These are phyloP conservation scores for Cervus canadensis DNA, from an alignment of 2,113 vertebrate genomes.

Conservation along the genomic window DNA sequence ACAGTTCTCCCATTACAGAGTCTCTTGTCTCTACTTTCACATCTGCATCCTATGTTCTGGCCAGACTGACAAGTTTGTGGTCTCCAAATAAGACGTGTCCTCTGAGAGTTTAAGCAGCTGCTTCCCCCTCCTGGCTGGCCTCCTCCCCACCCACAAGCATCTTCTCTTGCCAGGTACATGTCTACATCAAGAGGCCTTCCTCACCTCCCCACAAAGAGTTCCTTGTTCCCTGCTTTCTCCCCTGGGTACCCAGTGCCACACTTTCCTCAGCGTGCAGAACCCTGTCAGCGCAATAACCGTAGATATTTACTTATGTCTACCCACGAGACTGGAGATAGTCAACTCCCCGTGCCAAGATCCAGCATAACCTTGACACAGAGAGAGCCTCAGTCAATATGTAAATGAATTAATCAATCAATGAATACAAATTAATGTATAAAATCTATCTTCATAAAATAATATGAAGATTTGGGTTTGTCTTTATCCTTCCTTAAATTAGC, in stretches of 20 bases:
- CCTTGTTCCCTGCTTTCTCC: background rate
- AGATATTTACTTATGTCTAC: background rate
- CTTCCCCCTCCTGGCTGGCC: background rate
- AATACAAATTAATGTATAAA: background rate
- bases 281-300: fast-evolving
- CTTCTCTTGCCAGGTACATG: no score
- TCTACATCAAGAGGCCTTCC: background rate
- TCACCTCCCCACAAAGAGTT: background rate
- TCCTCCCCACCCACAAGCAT: background rate
- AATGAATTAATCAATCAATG: background rate
- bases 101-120: background rate
- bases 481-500: background rate
- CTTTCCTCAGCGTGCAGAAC: background rate
- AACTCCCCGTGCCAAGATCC: background rate
- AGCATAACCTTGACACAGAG: background rate
- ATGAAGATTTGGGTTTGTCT: background rate
- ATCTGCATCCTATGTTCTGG: background rate
- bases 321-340: background rate
- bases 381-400: background rate
- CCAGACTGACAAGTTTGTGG: background rate
- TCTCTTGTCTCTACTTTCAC: background rate
- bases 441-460: background rate
- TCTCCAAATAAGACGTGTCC: background rate
- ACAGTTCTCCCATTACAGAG: background rate
- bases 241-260: background rate